Percentiles rank a stretch among this genome's conserved stretches.
These are phyloP conservation scores for Microcebus lehilahytsara DNA, from an alignment of 2,113 vertebrate species.

Conservation along the genomic window DNA sequence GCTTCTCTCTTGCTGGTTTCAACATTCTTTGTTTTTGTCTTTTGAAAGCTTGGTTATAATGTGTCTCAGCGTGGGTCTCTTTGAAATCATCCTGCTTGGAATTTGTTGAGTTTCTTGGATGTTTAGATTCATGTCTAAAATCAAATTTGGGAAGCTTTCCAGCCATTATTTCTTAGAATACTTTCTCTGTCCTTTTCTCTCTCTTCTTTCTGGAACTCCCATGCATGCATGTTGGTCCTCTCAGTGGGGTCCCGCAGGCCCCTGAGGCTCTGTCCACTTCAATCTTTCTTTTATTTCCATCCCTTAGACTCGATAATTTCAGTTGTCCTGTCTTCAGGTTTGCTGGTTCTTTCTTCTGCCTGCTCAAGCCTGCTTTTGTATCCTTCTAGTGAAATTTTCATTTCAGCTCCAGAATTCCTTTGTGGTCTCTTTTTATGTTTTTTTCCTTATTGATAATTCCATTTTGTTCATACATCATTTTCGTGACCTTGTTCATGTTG, in stretches of 20 bases:
- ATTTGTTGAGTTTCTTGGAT: not conserved
- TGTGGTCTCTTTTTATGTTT: not conserved
- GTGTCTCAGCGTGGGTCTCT: not conserved
- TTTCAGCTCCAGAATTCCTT: not conserved
- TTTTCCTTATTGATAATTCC: not conserved
- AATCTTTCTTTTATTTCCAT: not conserved
- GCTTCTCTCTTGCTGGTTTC: not conserved
- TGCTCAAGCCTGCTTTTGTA: not conserved
- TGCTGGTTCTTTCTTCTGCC: not conserved
- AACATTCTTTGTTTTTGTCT: not conserved
- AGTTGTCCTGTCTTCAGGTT: not conserved
- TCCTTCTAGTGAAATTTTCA: not conserved
- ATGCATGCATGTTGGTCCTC: no score
- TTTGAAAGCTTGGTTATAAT: not conserved
- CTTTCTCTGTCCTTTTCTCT: not conserved
- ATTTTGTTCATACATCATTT: not conserved
- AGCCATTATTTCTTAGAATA: not conserved
- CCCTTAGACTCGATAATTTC: not conserved
- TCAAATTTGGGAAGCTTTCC: not conserved
- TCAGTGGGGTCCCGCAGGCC: not conserved
- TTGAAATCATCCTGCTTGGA: not conserved
- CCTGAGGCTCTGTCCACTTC: not conserved
- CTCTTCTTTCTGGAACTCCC: not conserved
- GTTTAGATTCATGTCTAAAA: not conserved
- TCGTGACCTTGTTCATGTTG: not conserved